A percentile compares a stretch with the other conserved stretches of the same genome.
These are phyloP conservation scores for Colletes latitarsis DNA, from an alignment of 1,140 invertebrate genomes.

Conservation along the genomic window DNA sequence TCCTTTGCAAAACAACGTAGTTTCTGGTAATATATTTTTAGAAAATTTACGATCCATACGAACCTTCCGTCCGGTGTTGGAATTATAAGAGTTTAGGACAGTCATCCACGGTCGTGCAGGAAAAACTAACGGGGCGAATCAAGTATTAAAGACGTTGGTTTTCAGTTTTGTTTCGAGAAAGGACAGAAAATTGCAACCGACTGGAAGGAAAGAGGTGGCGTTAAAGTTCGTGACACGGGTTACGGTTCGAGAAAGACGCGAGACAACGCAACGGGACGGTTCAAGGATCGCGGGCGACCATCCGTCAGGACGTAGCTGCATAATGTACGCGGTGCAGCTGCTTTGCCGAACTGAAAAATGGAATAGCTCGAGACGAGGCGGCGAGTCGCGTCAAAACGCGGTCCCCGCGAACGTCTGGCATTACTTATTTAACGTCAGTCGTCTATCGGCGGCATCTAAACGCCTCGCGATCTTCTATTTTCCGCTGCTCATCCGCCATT, in stretches of 20 bases:
- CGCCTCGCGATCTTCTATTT: conserved; percentile 17
- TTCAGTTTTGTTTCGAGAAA: not conserved
- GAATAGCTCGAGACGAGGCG: conserved; percentile 53
- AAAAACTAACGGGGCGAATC: no score
- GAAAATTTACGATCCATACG: no score
- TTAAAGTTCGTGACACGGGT: conserved; percentile 19
- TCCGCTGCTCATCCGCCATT: not conserved
- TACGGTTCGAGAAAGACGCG: not conserved
- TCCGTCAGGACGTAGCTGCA: conserved; percentile 60
- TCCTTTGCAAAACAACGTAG: no score
- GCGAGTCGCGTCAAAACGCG: conserved; percentile 57
- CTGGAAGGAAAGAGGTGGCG: not conserved
- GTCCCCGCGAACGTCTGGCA: conserved; percentile 37
- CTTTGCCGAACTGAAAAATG: conserved; percentile 72
- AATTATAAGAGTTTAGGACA: no score
- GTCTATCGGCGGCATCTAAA: conserved; percentile 32
- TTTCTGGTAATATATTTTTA: no score
- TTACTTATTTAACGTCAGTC: conserved; percentile 72
- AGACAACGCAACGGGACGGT: conserved; percentile 24
- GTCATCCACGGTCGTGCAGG: no score
- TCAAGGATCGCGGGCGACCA: conserved; percentile 30
- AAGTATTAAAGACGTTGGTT: no score
- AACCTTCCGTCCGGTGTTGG: no score
- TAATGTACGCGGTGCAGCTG: conserved; percentile 68
- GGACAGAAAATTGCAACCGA: not conserved